Percentiles rank a stretch among this genome's conserved stretches.
phyloP scores from a whole-genome alignment of 23 tunicate genomes.

The Trididemnum nubilum region DNA sequence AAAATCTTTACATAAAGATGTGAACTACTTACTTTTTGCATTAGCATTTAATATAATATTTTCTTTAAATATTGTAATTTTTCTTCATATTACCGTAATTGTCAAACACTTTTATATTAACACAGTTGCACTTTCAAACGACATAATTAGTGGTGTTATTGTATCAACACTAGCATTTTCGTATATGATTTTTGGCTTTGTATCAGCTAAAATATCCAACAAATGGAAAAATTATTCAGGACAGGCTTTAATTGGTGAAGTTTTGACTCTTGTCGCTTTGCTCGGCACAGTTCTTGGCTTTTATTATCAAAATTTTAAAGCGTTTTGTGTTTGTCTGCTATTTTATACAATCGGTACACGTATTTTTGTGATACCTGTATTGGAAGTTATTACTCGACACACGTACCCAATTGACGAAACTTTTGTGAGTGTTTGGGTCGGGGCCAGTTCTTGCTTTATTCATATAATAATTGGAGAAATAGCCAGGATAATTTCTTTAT shows the following conservation, averaged over 20 bases:
- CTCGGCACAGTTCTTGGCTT: neutral
- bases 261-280: neutral
- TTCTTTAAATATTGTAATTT: neutral
- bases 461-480: neutral
- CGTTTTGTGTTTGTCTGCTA: neutral
- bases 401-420: conserved; percentile 7
- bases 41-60: neutral
- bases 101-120: neutral
- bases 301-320: neutral
- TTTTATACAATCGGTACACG: neutral
- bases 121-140: neutral
- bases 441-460: neutral
- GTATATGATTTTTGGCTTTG: neutral
- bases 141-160: neutral
- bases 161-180: neutral
- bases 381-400: conserved; percentile 7
- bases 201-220: neutral
- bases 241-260: neutral
- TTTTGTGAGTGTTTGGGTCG: conserved; percentile 10
- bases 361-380: neutral
- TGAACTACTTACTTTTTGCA: neutral
- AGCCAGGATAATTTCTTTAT: neutral
- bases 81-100: neutral
- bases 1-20: neutral
- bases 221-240: neutral